Conservation (phyloP, 2,888 invertebrate genomes). For the Thelaira solivaga region DNA sequence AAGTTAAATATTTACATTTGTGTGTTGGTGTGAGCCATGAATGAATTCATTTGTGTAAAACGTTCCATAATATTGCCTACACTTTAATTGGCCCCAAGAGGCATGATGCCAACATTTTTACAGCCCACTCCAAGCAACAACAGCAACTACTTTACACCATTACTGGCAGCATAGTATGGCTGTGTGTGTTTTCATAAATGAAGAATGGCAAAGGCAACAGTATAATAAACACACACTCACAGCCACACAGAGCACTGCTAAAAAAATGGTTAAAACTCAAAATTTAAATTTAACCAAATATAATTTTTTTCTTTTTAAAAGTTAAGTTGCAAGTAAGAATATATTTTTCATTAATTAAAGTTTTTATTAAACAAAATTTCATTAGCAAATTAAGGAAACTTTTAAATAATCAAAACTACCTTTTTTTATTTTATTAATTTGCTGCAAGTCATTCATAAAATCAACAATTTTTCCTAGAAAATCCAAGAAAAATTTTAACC, state of each 20-base stretch:
- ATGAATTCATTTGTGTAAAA: constrained; percentile 52
- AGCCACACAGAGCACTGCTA: not conserved
- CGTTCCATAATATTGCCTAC: constrained; percentile 55
- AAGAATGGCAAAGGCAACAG: not conserved
- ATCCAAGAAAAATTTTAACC: too few species aligned
- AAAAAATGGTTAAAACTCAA: not conserved
- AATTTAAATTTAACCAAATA: not conserved
- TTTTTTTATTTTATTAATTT: too few species aligned
- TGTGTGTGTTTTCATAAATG: constrained; percentile 4
- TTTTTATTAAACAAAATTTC: too few species aligned
- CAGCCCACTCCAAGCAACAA: constrained; percentile 51
- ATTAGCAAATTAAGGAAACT: too few species aligned
- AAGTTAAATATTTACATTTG: constrained; percentile 32
- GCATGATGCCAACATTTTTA: constrained; percentile 53
- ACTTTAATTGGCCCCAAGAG: constrained; percentile 62
- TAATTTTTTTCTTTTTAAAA: too few species aligned
- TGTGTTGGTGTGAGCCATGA: constrained; percentile 26
- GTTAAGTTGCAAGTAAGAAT: too few species aligned
- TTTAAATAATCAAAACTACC: too few species aligned
- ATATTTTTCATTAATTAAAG: too few species aligned
- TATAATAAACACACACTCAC: not conserved
- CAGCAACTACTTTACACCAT: constrained; percentile 48
- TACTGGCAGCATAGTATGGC: constrained; percentile 28
- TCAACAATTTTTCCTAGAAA: too few species aligned
- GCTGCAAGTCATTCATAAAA: too few species aligned